These are phyloP conservation scores for Cisticola juncidis DNA, from an alignment of 2,113 vertebrate genomes.

Conservation along the genomic window DNA sequence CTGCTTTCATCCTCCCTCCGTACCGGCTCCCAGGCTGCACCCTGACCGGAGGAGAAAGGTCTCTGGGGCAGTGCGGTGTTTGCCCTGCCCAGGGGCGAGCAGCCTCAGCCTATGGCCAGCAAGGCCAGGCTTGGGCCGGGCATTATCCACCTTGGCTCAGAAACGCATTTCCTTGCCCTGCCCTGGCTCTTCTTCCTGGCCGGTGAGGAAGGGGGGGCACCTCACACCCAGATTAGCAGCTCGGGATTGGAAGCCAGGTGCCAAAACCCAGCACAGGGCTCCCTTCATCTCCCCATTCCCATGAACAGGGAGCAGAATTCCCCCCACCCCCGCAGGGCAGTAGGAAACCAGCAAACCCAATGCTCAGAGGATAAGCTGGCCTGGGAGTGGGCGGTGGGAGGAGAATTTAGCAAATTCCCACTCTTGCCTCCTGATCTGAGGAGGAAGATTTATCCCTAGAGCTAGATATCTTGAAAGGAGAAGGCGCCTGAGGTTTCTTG, in stretches of 20 bases:
- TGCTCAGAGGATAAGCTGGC: background rate
- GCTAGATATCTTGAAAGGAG: background rate
- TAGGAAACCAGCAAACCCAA: background rate
- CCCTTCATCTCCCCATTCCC: background rate
- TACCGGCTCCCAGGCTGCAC: background rate
- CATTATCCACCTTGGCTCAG: background rate
- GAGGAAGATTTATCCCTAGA: background rate
- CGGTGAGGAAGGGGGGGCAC: background rate
- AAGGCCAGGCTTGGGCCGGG: background rate
- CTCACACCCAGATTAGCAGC: background rate
- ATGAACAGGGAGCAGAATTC: background rate
- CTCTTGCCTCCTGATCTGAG: background rate
- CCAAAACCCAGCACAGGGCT: background rate
- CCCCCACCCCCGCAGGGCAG: background rate
- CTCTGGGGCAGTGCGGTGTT: background rate
- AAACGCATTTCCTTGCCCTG: background rate
- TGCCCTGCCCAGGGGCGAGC: background rate
- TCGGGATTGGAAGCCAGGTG: background rate
- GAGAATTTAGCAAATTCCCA: background rate
- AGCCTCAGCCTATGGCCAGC: background rate
- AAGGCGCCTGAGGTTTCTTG: background rate
- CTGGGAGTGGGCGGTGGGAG: background rate
- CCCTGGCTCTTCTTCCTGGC: background rate
- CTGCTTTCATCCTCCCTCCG: background rate
- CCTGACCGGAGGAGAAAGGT: conserved; percentile 32